These are phyloP conservation scores for Dolichomitus sp. DNA, from an alignment of 2,888 invertebrate genomes.

Conservation along the genomic window DNA sequence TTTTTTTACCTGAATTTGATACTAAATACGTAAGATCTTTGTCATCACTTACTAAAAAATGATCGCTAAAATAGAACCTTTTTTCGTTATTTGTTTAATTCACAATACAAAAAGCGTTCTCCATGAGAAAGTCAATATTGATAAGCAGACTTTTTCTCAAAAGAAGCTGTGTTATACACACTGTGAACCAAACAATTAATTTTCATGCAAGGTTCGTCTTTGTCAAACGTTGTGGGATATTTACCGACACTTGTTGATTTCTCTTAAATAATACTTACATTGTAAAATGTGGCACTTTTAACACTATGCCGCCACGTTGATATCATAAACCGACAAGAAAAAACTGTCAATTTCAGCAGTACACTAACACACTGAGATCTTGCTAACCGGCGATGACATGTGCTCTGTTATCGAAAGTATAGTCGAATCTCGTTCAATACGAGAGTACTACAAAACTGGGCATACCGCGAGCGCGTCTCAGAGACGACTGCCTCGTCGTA, in stretches of 20 bases:
- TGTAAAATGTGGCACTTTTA: conserved; percentile 9
- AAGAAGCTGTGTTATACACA: not conserved
- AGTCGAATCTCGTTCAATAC: not conserved
- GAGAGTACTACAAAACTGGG: not conserved
- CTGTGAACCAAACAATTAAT: too few relatives aligned
- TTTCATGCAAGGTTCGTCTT: too few relatives aligned
- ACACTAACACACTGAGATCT: conserved; percentile 23
- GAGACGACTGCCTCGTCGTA: conserved; percentile 10
- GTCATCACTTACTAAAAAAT: not conserved
- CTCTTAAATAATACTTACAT: conserved; percentile 36
- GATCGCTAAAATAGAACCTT: not conserved
- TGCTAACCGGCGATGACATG: conserved; percentile 31
- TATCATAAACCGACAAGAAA: conserved; percentile 31
- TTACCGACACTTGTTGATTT: too few relatives aligned
- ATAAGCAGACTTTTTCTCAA: not conserved
- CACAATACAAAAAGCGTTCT: not conserved
- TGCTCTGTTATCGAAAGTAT: not conserved
- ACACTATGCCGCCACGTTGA: conserved; percentile 22
- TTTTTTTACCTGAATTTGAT: too few relatives aligned
- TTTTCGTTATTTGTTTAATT: not conserved
- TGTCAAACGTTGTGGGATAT: too few relatives aligned
- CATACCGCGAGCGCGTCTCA: conserved; percentile 22
- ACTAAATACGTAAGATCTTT: too few relatives aligned
- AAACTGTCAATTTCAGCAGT: conserved; percentile 9
- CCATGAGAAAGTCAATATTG: not conserved